A percentile compares a stretch with the other conserved stretches of the same genome.
These are phyloP conservation scores for Rhagologus leucostigma DNA, from an alignment of 2,113 vertebrate genomes.

Conservation along the genomic window DNA sequence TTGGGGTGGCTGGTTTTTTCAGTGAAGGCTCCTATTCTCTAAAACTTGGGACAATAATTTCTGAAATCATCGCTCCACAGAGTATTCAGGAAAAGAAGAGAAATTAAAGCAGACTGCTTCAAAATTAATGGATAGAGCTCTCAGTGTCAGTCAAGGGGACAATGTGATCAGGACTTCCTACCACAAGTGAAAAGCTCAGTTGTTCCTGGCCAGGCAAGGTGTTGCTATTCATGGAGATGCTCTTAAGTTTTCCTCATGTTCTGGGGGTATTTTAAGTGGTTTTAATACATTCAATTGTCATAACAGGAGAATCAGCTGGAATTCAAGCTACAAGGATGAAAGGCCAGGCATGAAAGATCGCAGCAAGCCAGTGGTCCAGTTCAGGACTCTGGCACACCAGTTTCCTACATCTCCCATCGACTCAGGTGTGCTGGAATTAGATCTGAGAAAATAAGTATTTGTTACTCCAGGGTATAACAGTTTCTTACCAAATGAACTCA, in stretches of 20 bases:
- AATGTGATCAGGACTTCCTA: not conserved
- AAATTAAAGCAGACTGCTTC: not conserved
- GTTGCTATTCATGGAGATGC: not conserved
- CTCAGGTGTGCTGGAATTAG: not conserved
- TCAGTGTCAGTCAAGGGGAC: not conserved
- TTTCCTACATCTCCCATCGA: fast-evolving
- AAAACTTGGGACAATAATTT: not conserved
- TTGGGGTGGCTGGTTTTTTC: not conserved
- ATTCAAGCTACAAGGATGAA: not conserved
- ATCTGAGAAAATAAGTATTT: not conserved
- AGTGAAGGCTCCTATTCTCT: not conserved
- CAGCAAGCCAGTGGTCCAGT: not conserved
- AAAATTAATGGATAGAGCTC: not conserved
- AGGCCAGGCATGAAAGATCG: not conserved
- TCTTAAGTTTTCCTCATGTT: not conserved
- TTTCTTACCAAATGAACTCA: not conserved
- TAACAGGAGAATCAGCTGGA: not conserved
- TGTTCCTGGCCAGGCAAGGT: not conserved
- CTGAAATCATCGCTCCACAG: not conserved
- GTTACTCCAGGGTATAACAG: not conserved
- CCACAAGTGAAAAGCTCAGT: not conserved
- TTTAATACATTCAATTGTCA: not conserved
- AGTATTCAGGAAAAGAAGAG: not conserved
- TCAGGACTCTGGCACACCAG: not conserved
- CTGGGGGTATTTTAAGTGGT: not conserved